Evolutionary conservation across 2,113 vertebrate genomes (phyloP).

Genomic region (Eublepharis macularius): DNA sequence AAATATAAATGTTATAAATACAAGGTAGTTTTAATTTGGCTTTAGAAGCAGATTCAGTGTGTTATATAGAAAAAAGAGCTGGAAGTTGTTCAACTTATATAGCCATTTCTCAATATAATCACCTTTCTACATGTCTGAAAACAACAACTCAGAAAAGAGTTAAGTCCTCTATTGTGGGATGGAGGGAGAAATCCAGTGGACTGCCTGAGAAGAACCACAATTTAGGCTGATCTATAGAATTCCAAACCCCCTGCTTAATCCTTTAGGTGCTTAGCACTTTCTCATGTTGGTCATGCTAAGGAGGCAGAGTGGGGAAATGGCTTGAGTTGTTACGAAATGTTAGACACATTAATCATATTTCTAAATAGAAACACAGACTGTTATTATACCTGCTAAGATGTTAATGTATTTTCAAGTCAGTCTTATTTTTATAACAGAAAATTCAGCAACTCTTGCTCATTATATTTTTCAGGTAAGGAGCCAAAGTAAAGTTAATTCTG

Average conservation of each 20-base stretch:
- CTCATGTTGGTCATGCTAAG: not conserved
- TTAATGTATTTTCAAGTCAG: constrained; percentile 1
- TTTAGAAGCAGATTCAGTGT: not conserved
- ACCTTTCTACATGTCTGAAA: not conserved
- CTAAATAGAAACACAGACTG: not conserved
- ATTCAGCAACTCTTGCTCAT: not conserved
- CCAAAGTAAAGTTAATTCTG: not conserved
- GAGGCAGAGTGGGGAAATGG: not conserved
- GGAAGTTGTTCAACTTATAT: not conserved
- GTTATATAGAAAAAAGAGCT: not conserved
- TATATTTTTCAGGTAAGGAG: not conserved
- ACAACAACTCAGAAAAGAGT: not conserved
- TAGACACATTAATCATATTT: not conserved
- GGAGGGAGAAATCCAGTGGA: not conserved
- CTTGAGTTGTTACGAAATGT: not conserved
- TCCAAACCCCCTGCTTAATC: not conserved
- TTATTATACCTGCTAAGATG: constrained; percentile 10
- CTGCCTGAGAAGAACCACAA: not conserved
- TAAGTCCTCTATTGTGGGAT: not conserved
- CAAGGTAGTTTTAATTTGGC: not conserved
- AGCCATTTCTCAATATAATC: not conserved
- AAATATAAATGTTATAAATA: not conserved
- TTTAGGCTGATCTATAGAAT: not conserved
- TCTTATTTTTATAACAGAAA: not conserved
- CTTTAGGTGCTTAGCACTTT: not conserved